phyloP scores from a whole-genome alignment of 2,797 vertebrate genomes.

The Typhlichthys subterraneus region DNA sequence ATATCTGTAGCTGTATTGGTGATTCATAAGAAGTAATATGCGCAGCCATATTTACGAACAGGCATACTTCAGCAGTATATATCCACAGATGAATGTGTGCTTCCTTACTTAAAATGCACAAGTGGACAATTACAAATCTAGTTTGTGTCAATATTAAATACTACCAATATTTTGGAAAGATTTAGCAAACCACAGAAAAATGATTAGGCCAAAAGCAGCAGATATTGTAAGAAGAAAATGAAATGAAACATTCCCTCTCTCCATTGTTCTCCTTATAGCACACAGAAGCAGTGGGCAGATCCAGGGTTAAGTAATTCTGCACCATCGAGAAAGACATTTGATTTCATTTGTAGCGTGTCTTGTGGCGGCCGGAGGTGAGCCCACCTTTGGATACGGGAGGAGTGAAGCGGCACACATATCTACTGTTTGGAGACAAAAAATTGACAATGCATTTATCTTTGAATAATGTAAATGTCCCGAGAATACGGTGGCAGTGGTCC shows the following conservation, averaged over 20 bases:
- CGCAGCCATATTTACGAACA: not conserved
- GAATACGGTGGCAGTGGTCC: constrained; percentile 80
- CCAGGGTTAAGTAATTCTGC: constrained; percentile 82
- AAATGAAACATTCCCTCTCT: constrained; percentile 19
- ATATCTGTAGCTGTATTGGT: not conserved
- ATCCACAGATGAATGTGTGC: too few relatives aligned
- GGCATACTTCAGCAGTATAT: not conserved
- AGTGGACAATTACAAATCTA: too few relatives aligned
- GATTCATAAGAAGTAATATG: constrained; percentile 3
- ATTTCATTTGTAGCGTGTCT: constrained; percentile 85
- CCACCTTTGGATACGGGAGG: constrained; percentile 82
- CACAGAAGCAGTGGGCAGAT: constrained; percentile 51
- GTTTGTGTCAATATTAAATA: too few relatives aligned
- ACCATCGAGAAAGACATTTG: constrained; percentile 82
- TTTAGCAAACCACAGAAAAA: not conserved
- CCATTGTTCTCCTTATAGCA: constrained; percentile 58
- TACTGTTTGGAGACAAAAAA: constrained; percentile 83
- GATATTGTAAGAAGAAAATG: not conserved
- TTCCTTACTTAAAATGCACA: too few relatives aligned
- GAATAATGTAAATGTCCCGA: constrained; percentile 88
- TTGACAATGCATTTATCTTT: constrained; percentile 90
- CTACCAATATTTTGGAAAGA: not conserved
- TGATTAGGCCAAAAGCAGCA: constrained; percentile 6
- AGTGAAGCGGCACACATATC: constrained; percentile 79
- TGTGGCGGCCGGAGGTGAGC: constrained; percentile 77